These are phyloP conservation scores for Nothoprocta pentlandii DNA, from an alignment of 2,113 vertebrate species.

Conservation along the genomic window DNA sequence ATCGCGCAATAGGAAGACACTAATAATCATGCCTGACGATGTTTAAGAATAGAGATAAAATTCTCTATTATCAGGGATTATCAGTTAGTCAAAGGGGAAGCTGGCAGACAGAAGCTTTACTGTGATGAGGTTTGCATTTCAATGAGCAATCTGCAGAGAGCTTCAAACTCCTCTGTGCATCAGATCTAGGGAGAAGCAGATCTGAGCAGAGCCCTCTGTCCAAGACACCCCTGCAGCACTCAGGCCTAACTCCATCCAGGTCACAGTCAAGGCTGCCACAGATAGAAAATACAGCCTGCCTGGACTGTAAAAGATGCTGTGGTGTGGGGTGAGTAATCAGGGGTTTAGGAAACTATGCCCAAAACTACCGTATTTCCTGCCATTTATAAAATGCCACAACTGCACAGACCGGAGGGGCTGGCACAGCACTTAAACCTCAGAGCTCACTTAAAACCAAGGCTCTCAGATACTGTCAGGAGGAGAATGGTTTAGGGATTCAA, in stretches of 20 bases:
- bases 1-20: conserved; percentile 34
- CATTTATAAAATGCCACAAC: not conserved
- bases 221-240: not conserved
- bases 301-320: not conserved
- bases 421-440: not conserved
- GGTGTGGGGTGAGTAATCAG: not conserved
- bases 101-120: conserved; percentile 56
- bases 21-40: conserved; percentile 36
- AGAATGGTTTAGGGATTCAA: not conserved
- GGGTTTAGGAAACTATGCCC: not conserved
- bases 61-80: conserved; percentile 57
- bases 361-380: not conserved
- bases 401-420: not conserved
- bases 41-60: conserved; percentile 61
- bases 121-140: conserved; percentile 65
- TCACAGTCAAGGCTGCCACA: not conserved
- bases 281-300: not conserved
- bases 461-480: not conserved
- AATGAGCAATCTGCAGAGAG: conserved; percentile 40
- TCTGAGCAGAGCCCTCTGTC: not conserved
- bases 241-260: not conserved
- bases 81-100: conserved; percentile 53
- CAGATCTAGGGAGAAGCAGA: conserved; percentile 24
- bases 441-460: not conserved
- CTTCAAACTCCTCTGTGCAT: not conserved